Evolutionary conservation across 2,113 vertebrate genomes (phyloP), one percentile per base, ranked within the genome.

Genomic region (Dicaeum eximium): DNA sequence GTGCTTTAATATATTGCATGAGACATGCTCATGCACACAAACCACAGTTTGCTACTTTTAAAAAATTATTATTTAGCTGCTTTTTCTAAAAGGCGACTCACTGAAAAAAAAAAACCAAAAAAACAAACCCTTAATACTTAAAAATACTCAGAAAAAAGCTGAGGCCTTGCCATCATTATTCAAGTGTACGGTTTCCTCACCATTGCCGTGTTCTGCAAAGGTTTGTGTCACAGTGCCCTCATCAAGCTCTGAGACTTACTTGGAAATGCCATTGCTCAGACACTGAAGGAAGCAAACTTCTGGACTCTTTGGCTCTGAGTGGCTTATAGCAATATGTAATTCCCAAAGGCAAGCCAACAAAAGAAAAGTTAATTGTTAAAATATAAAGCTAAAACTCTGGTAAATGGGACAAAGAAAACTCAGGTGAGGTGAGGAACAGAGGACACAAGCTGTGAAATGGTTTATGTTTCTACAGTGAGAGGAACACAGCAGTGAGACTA

Each of bases 151-250:
- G 37, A 38, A 74, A 65, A 53, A 31, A 16, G 1, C 15, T 79
- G 37, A 78, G 10, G 27, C 56, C 2, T 3, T 21, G 23, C 5
- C 14, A 79, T 15, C 1, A 0, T 33, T 75, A 38, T 42, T 69
- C 71, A 75, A 72, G 16, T 4, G 4, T 22, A 24, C 1, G 3
- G 6, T 28, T 1, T 0, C 21, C 17, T 73, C 27, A 70, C 7
- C 7, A 35, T 8, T 69, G 15, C 19, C 75, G 42, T 38, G 21
- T 61, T 75, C 31, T 84, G 11, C 44, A 50, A 50, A 51, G 44
- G 21, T 50, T 66, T 57, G 13, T 62, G 10, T 47, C 30, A 60
- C 16, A 33, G 6, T 11, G 1, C 28, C 35, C 38, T 23, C 13
- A 33, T 33, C 51, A 71, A 27, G 16, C 4, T 33, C 24, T 14